A percentile compares a stretch with the other conserved stretches of the same genome.
These are phyloP conservation scores for Dynastes maya DNA, from an alignment of 2,888 invertebrate species.

Conservation along the genomic window DNA sequence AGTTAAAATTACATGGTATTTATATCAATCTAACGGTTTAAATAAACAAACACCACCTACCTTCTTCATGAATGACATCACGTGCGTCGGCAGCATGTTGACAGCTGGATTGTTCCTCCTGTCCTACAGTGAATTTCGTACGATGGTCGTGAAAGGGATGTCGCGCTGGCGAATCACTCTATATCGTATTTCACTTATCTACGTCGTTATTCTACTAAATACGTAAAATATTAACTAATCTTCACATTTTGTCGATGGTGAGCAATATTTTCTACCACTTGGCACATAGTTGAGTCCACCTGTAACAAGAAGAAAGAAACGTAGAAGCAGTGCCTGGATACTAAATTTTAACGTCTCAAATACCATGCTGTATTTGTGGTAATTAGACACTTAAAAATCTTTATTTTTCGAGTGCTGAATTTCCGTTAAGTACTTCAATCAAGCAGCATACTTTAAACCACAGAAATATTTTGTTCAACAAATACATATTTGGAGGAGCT, in stretches of 20 bases:
- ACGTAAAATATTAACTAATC: slow-evolving; percentile 5
- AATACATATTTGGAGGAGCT: too few species aligned
- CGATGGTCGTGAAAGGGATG: neutral
- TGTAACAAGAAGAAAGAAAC: slow-evolving; percentile 4
- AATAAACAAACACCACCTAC: slow-evolving; percentile 72
- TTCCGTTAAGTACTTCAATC: too few species aligned
- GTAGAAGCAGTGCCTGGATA: too few species aligned
- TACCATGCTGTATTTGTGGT: too few species aligned
- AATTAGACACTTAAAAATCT: too few species aligned
- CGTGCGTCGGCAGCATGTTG: slow-evolving; percentile 89
- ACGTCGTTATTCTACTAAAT: neutral
- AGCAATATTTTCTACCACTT: slow-evolving; percentile 23
- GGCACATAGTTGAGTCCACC: slow-evolving; percentile 25
- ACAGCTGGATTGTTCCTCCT: neutral
- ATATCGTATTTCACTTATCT: neutral
- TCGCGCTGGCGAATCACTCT: neutral
- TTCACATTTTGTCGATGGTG: slow-evolving; percentile 16
- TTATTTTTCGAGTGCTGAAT: too few species aligned
- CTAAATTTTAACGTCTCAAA: too few species aligned
- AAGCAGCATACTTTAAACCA: too few species aligned
- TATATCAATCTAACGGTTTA: too few species aligned
- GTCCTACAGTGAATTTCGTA: neutral
- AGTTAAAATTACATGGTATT: too few species aligned
- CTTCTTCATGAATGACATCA: slow-evolving; percentile 95
- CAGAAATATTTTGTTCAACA: too few species aligned